These are phyloP conservation scores for Hyles vespertilio DNA, from an alignment of 1,140 invertebrate species.

Conservation along the genomic window DNA sequence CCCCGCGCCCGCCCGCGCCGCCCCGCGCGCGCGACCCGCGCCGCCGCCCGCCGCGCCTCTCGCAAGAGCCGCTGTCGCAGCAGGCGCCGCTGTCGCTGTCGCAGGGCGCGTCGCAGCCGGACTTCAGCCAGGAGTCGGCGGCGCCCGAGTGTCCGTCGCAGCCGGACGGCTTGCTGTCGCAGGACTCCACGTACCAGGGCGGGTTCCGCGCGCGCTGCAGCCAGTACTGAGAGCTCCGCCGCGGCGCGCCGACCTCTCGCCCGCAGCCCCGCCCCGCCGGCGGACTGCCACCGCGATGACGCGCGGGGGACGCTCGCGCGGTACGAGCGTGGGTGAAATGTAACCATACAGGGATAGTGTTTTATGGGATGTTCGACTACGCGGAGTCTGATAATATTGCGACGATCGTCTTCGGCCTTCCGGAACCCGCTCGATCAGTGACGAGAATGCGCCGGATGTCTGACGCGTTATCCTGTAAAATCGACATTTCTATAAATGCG, in stretches of 20 bases:
- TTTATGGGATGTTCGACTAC: slow-evolving; percentile 18
- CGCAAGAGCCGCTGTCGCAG: slow-evolving; percentile 79
- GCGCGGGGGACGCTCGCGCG: slow-evolving; percentile 21
- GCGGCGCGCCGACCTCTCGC: slow-evolving; percentile 32
- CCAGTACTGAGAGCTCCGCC: slow-evolving; percentile 77
- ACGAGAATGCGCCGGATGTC: neutral
- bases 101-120: slow-evolving; percentile 87
- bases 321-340: slow-evolving; percentile 12
- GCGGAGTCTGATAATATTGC: neutral
- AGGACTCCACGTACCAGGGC: slow-evolving; percentile 95
- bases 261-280: slow-evolving; percentile 19
- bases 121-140: slow-evolving; percentile 91
- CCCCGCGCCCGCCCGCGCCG: slow-evolving; percentile 32
- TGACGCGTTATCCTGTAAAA: neutral
- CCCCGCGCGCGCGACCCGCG: slow-evolving; percentile 17
- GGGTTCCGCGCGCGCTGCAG: slow-evolving; percentile 79
- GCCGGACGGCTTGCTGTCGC: slow-evolving; percentile 94
- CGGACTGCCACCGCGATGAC: slow-evolving; percentile 16
- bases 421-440: neutral
- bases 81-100: slow-evolving; percentile 82
- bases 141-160: slow-evolving; percentile 94
- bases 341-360: slow-evolving; percentile 30
- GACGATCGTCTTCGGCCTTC: slow-evolving; percentile 1
- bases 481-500: slow-evolving; percentile 12
- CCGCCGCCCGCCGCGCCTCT: slow-evolving; percentile 55